These are phyloP conservation scores for Nemoura dubitans DNA, from an alignment of 2,888 invertebrate genomes.

Conservation along the genomic window DNA sequence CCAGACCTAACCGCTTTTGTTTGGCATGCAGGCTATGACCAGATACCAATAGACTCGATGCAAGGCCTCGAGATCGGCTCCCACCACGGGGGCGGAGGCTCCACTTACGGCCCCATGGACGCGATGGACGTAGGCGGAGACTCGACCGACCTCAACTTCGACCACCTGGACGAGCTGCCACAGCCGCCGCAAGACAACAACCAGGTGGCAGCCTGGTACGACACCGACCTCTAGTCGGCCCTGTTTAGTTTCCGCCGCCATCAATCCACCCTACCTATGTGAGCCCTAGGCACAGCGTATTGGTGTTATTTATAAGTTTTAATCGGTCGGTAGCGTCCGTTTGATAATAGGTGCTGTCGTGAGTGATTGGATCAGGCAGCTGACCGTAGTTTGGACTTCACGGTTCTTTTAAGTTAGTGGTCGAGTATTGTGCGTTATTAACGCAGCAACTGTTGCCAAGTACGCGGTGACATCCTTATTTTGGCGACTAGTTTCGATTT, in stretches of 20 bases:
- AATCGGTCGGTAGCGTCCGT: background rate
- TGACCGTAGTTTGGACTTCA: background rate
- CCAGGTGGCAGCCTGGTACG: conserved; percentile 96
- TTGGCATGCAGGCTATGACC: conserved; percentile 92
- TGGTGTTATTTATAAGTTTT: conserved; percentile 7
- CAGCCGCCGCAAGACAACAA: conserved; percentile 89
- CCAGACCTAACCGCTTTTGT: conserved; percentile 14
- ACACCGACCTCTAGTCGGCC: conserved; percentile 85
- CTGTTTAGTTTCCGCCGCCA: conserved; percentile 26
- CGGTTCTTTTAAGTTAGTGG: background rate
- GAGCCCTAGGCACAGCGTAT: background rate
- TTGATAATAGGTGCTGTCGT: background rate
- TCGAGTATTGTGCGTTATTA: background rate
- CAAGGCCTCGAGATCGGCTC: conserved; percentile 91
- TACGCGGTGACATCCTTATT: background rate
- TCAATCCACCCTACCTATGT: conserved; percentile 21
- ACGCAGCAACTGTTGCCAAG: background rate
- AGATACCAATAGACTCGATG: conserved; percentile 97
- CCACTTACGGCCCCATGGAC: conserved; percentile 83
- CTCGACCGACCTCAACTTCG: conserved; percentile 79
- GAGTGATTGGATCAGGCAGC: background rate
- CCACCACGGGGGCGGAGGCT: conserved; percentile 58
- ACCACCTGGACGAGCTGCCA: conserved; percentile 78
- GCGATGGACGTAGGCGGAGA: conserved; percentile 77
- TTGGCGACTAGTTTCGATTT: background rate